phyloP scores from a whole-genome alignment of 2,888 invertebrate genomes.

The Clanis bilineata region DNA sequence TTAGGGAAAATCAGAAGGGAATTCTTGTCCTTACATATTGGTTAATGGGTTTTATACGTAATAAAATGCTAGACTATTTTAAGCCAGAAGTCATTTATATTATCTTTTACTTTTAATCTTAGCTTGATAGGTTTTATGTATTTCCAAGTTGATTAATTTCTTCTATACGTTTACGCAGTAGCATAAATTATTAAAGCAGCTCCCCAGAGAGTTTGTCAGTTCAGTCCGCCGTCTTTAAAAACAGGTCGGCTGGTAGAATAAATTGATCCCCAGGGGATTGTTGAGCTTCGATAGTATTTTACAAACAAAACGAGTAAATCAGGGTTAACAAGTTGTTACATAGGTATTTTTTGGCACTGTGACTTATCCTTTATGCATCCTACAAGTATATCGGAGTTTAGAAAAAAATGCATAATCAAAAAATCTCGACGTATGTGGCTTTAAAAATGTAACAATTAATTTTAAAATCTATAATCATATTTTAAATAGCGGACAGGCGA shows the following conservation, averaged over 20 bases:
- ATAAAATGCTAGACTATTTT: neutral
- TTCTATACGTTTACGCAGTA: constrained; percentile 14
- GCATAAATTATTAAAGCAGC: constrained; percentile 51
- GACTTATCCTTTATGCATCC: neutral
- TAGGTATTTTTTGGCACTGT: neutral
- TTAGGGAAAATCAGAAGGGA: neutral
- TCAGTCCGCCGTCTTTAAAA: constrained; percentile 60
- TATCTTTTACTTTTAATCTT: too few species aligned
- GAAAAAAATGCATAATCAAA: neutral
- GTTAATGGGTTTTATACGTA: neutral
- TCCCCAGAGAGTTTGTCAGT: constrained; percentile 55
- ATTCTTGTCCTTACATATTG: neutral
- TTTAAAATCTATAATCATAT: too few species aligned
- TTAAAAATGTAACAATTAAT: too few species aligned
- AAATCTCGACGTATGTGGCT: too few species aligned
- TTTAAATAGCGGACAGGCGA: too few species aligned
- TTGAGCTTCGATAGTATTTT: constrained; percentile 54
- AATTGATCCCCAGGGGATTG: constrained; percentile 59
- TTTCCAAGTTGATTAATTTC: too few species aligned
- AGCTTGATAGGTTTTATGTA: too few species aligned
- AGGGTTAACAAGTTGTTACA: constrained; percentile 22
- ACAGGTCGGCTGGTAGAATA: constrained; percentile 58
- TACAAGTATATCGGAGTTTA: too few species aligned
- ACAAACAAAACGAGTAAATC: constrained; percentile 41
- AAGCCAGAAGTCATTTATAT: too few species aligned